Conservation (phyloP, 2,888 invertebrate genomes). For the Perizoma flavofasciatum region DNA sequence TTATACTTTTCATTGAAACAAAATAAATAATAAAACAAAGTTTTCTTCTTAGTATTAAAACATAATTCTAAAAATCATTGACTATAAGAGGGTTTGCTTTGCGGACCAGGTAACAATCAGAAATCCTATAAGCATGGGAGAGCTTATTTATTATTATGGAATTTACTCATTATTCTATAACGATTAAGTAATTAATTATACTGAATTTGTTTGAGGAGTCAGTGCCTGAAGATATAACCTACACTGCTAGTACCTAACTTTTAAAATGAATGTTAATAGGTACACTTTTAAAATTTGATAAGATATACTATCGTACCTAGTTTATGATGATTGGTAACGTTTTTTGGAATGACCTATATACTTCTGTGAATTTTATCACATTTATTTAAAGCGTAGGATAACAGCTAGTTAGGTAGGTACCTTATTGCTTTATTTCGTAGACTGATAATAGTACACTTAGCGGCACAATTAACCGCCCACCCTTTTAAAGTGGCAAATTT, state of each 20-base stretch:
- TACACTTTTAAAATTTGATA: too few relatives aligned
- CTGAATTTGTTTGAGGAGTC: constrained; percentile 67
- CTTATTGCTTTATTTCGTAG: too few relatives aligned
- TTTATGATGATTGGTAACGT: too few relatives aligned
- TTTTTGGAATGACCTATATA: too few relatives aligned
- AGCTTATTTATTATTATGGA: constrained; percentile 77
- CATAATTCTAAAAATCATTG: constrained; percentile 79
- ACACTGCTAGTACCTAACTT: not conserved
- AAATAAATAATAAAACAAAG: constrained; percentile 82
- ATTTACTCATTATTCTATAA: constrained; percentile 78
- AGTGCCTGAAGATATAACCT: constrained; percentile 20
- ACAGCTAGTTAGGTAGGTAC: too few relatives aligned
- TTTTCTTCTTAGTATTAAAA: constrained; percentile 77
- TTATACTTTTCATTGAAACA: constrained; percentile 81
- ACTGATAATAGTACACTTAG: too few relatives aligned
- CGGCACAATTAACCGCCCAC: too few relatives aligned
- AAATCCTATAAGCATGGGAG: constrained; percentile 80
- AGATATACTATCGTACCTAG: too few relatives aligned
- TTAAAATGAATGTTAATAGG: too few relatives aligned
- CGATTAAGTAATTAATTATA: constrained; percentile 61
- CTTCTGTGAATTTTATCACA: too few relatives aligned
- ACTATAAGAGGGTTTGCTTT: constrained; percentile 75
- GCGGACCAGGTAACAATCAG: constrained; percentile 78
- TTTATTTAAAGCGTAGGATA: too few relatives aligned
- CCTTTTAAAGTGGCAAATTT: too few relatives aligned